Percentiles rank a stretch among this genome's conserved stretches.
These are phyloP conservation scores for Camponotus pennsylvanicus DNA, from an alignment of 1,140 invertebrate species.

Conservation along the genomic window DNA sequence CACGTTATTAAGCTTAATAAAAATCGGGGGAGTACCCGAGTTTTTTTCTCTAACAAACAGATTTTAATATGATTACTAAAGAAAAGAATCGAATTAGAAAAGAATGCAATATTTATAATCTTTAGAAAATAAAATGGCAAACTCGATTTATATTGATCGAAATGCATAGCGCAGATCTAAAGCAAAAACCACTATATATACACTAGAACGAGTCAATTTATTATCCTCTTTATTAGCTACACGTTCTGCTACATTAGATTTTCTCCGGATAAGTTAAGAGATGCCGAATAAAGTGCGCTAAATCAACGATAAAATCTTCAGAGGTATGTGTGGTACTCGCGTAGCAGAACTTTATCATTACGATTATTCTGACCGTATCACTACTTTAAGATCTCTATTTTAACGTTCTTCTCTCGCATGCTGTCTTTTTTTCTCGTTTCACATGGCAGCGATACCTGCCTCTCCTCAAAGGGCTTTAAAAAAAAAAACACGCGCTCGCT, in stretches of 20 bases:
- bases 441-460: background rate
- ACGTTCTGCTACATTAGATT: slow-evolving; percentile 26
- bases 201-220: slow-evolving; percentile 12
- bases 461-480: background rate
- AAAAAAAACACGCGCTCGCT: background rate
- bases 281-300: slow-evolving; percentile 10
- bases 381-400: background rate
- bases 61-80: background rate
- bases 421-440: background rate
- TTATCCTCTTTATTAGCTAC: slow-evolving; percentile 14
- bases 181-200: background rate
- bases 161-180: background rate
- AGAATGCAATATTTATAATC: background rate
- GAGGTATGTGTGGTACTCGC: background rate
- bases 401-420: background rate
- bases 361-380: background rate
- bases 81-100: background rate
- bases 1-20: too few species aligned
- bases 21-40: too few species aligned
- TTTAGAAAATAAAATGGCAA: background rate
- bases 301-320: slow-evolving; percentile 52
- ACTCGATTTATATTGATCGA: background rate
- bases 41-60: background rate
- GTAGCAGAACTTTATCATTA: slow-evolving; percentile 25
- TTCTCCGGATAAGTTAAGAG: slow-evolving; percentile 13